phyloP scores from a whole-genome alignment of 2,888 invertebrate genomes.

The Scrobipalpa atriplicella region DNA sequence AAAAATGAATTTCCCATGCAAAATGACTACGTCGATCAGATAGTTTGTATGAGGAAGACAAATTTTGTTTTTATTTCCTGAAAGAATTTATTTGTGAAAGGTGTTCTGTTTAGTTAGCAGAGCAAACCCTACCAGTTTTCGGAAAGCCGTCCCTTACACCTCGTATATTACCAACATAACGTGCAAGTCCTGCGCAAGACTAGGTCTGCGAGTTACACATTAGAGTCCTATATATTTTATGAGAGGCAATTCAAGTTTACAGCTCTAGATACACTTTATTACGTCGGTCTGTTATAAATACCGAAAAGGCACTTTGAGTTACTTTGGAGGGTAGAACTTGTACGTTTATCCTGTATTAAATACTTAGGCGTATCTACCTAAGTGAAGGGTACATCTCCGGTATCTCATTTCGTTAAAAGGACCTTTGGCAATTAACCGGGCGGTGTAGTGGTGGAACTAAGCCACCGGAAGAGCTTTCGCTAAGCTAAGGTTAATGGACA shows the following conservation, averaged over 20 bases:
- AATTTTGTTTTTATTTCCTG: no score
- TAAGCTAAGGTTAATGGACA: neutral
- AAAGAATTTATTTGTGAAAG: no score
- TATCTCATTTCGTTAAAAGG: constrained; percentile 2
- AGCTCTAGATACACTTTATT: constrained; percentile 44
- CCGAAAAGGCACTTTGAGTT: constrained; percentile 30
- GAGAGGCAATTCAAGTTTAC: constrained; percentile 55
- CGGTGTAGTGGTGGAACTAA: neutral
- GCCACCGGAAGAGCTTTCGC: neutral
- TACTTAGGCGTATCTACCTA: neutral
- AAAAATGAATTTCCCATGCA: no score
- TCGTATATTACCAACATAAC: no score
- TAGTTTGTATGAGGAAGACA: no score
- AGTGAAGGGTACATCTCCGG: neutral
- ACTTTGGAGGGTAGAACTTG: constrained; percentile 30
- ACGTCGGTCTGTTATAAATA: constrained; percentile 35
- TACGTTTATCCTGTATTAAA: no score
- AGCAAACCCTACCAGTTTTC: no score
- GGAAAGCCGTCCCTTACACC: no score
- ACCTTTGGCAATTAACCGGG: neutral
- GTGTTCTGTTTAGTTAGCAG: no score
- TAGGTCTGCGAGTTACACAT: constrained; percentile 39
- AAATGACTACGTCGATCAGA: no score
- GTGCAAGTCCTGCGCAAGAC: constrained; percentile 7
- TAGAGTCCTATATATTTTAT: constrained; percentile 43